Evolutionary conservation across 2,113 vertebrate genomes (phyloP).

Genomic region (Ptychochromis oligacanthus): DNA sequence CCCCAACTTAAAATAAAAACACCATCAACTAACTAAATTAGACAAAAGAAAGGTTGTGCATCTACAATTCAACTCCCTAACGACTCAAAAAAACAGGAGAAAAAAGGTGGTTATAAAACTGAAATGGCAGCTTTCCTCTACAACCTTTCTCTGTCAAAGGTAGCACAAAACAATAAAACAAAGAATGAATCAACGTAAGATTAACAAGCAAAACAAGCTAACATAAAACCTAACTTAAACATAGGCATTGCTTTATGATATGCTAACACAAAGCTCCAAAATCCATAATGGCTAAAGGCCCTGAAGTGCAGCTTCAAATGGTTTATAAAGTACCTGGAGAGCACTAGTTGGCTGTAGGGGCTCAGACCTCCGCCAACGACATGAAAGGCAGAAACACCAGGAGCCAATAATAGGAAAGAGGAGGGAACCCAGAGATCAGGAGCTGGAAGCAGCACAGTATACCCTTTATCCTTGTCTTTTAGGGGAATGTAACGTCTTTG

Average conservation of each 20-base stretch:
- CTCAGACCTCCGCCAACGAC: neutral
- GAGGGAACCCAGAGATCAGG: neutral
- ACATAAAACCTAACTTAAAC: neutral
- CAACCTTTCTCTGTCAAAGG: neutral
- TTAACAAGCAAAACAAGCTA: neutral
- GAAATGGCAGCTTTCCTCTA: neutral
- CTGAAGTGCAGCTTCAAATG: neutral
- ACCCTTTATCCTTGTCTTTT: fast-evolving
- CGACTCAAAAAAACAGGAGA: neutral
- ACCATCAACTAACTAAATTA: neutral
- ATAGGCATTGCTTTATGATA: no score
- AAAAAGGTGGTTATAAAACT: neutral
- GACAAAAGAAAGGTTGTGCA: neutral
- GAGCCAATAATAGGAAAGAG: neutral
- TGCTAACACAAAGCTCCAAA: neutral
- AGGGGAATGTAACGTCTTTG: neutral
- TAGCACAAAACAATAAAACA: neutral
- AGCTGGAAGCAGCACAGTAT: neutral
- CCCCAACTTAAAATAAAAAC: neutral
- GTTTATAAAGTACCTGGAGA: neutral
- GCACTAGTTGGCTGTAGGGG: neutral
- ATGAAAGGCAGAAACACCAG: neutral
- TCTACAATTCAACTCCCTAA: neutral
- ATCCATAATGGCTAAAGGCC: neutral
- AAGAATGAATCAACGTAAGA: neutral